These are phyloP conservation scores for Morelia viridis DNA, from an alignment of 2,797 vertebrate species.

Conservation along the genomic window DNA sequence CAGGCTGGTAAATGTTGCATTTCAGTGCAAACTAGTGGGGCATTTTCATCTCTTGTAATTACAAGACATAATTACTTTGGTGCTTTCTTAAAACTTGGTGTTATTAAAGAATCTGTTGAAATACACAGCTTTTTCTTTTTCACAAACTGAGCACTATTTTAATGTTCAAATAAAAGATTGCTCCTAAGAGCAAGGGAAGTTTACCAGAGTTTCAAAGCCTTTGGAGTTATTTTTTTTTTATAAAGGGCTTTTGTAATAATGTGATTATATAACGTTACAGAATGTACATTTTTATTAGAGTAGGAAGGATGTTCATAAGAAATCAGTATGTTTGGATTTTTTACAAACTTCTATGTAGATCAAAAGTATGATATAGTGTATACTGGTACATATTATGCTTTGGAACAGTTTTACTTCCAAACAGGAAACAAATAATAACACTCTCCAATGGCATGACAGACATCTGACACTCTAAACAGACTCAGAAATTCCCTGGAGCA, in stretches of 20 bases:
- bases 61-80: conserved; percentile 73
- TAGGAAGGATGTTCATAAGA: neutral
- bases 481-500: neutral
- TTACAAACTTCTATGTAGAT: neutral
- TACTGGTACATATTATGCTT: neutral
- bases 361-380: neutral
- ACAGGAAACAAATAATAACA: neutral
- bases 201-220: conserved; percentile 23
- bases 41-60: conserved; percentile 73
- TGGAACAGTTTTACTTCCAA: neutral
- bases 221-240: conserved; percentile 13
- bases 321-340: neutral
- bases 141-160: conserved; percentile 63
- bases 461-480: neutral
- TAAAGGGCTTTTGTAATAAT: neutral
- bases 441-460: neutral
- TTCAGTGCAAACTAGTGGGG: conserved; percentile 63
- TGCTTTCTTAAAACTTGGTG: conserved; percentile 67
- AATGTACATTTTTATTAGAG: conserved; percentile 28
- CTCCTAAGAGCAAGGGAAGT: conserved; percentile 46
- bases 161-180: conserved; percentile 63
- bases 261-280: neutral
- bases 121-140: conserved; percentile 67
- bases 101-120: conserved; percentile 69
- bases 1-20: conserved; percentile 71